These are phyloP conservation scores for Cybosia mesomella DNA, from an alignment of 2,888 invertebrate species.

Conservation along the genomic window DNA sequence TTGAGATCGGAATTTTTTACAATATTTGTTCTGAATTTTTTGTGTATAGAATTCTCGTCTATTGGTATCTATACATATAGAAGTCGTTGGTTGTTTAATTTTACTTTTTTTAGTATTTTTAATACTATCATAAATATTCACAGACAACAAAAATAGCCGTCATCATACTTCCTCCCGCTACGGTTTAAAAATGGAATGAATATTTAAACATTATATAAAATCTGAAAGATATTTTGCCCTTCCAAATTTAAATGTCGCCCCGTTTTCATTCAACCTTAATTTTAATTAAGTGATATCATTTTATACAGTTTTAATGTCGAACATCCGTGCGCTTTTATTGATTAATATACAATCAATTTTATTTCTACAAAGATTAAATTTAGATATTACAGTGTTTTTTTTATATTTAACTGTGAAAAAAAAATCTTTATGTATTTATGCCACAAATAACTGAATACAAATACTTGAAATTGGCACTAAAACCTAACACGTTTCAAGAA, in stretches of 20 bases:
- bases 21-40: too few relatives aligned
- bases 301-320: background rate
- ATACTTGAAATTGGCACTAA: conserved; percentile 1
- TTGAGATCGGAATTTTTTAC: too few relatives aligned
- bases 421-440: background rate
- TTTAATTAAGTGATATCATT: background rate
- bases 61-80: too few relatives aligned
- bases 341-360: background rate
- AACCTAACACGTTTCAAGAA: background rate
- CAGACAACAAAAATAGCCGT: background rate
- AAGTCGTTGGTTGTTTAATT: background rate
- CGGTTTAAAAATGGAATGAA: conserved; percentile 10
- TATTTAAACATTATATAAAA: background rate
- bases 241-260: background rate
- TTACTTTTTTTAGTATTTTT: conserved; percentile 1
- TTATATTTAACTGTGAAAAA: background rate
- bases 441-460: background rate
- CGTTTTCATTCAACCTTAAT: too few relatives aligned
- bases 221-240: background rate
- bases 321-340: background rate
- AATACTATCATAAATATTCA: conserved; percentile 7
- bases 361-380: background rate
- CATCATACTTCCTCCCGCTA: background rate
- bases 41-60: too few relatives aligned
- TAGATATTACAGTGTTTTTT: background rate